phyloP scores from a whole-genome alignment of 2,797 vertebrate genomes.

The Remorina albescens region DNA sequence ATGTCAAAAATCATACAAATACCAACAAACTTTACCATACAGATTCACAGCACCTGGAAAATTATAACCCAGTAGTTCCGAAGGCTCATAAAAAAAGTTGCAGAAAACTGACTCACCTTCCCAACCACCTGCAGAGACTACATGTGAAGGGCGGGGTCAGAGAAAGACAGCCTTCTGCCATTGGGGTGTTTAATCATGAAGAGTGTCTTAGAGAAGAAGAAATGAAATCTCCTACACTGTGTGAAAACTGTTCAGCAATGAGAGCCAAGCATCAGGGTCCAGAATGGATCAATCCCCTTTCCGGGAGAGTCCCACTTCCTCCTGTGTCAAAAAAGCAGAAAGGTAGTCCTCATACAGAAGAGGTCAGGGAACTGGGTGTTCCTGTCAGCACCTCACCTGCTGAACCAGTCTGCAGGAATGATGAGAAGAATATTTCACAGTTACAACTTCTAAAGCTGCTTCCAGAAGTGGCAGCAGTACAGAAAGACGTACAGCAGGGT shows the following conservation, averaged over 20 bases:
- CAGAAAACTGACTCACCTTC: constrained; percentile 60
- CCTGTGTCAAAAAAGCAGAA: constrained; percentile 74
- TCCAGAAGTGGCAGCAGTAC: constrained; percentile 32
- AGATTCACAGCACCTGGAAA: constrained; percentile 31
- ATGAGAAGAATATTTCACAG: constrained; percentile 43
- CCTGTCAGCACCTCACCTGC: constrained; percentile 17
- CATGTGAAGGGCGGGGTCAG: constrained; percentile 62
- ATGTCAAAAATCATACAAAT: constrained; percentile 35
- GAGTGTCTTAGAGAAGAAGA: constrained; percentile 63
- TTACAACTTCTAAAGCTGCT: constrained; percentile 40
- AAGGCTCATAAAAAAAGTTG: constrained; percentile 58
- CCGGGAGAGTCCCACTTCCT: constrained; percentile 74
- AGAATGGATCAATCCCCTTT: constrained; percentile 61
- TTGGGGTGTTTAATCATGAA: constrained; percentile 68
- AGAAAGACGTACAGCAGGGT: constrained; percentile 20
- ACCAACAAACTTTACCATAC: constrained; percentile 8
- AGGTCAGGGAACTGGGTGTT: constrained; percentile 43
- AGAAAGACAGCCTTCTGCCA: constrained; percentile 49
- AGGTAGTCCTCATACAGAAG: constrained; percentile 40
- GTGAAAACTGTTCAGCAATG: constrained; percentile 80
- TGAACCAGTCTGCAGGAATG: constrained; percentile 30
- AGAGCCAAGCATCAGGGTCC: constrained; percentile 61
- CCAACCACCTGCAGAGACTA: constrained; percentile 82
- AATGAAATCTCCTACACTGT: constrained; percentile 55
- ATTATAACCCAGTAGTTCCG: constrained; percentile 26